These are phyloP conservation scores for Dendrophyllia cribrosa DNA, from an alignment of 64 coral and sea anemone genomes.

Conservation along the genomic window DNA sequence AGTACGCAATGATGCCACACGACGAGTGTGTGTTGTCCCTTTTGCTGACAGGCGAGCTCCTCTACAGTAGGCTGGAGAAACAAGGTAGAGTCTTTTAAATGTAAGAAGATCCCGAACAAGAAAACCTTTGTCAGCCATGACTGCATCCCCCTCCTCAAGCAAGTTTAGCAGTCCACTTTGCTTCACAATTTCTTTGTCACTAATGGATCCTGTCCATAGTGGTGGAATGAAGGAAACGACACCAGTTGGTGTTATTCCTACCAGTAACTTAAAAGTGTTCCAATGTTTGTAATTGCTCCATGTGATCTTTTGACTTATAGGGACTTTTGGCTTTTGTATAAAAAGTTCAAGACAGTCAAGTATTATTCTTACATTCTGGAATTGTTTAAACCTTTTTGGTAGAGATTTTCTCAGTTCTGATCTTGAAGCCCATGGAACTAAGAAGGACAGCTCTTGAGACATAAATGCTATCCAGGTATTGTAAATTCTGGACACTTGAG, in stretches of 20 bases:
- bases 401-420: slow-evolving; percentile 52
- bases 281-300: slow-evolving; percentile 78
- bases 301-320: slow-evolving; percentile 66
- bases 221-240: slow-evolving; percentile 76
- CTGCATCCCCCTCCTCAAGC: slow-evolving; percentile 85
- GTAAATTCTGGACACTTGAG: slow-evolving; percentile 66
- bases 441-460: slow-evolving; percentile 72
- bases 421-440: slow-evolving; percentile 66
- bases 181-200: slow-evolving; percentile 77
- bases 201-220: slow-evolving; percentile 77
- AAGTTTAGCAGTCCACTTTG: slow-evolving; percentile 54
- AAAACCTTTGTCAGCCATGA: slow-evolving; percentile 85
- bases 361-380: slow-evolving; percentile 49
- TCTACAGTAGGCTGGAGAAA: slow-evolving; percentile 84
- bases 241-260: slow-evolving; percentile 83
- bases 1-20: slow-evolving; percentile 66
- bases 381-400: slow-evolving; percentile 41
- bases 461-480: slow-evolving; percentile 71
- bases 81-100: slow-evolving; percentile 79
- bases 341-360: slow-evolving; percentile 66
- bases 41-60: slow-evolving; percentile 61
- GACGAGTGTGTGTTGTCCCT: slow-evolving; percentile 54
- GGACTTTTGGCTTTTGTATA: slow-evolving; percentile 72
- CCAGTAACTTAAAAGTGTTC: slow-evolving; percentile 67
- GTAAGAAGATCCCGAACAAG: slow-evolving; percentile 72